Percentiles rank a stretch among this genome's conserved stretches.
These are phyloP conservation scores for Polymixis lichenea DNA, from an alignment of 2,888 invertebrate genomes.

Conservation along the genomic window DNA sequence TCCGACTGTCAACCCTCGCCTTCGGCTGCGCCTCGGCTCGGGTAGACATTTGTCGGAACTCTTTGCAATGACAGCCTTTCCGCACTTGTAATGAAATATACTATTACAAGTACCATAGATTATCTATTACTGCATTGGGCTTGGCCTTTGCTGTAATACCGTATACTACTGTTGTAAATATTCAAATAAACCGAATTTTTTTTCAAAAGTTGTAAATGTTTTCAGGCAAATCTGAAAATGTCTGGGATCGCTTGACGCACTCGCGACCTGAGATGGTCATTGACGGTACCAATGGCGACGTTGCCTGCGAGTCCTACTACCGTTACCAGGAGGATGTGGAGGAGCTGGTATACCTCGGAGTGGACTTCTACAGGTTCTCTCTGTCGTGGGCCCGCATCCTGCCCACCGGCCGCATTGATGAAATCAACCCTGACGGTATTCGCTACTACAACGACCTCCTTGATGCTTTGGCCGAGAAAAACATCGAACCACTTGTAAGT, in stretches of 20 bases:
- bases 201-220: neutral
- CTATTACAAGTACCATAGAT: neutral
- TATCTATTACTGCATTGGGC: neutral
- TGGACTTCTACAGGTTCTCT: conserved; percentile 90
- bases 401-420: conserved; percentile 90
- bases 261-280: conserved; percentile 90
- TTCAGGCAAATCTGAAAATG: conserved; percentile 92
- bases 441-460: conserved; percentile 92
- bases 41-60: no score
- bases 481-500: conserved; percentile 91
- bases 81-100: no score
- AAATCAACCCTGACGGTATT: conserved; percentile 91
- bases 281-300: conserved; percentile 91
- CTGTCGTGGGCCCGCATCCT: conserved; percentile 92
- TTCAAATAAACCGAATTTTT: neutral
- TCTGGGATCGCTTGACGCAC: conserved; percentile 91
- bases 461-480: conserved; percentile 90
- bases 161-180: neutral
- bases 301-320: conserved; percentile 93
- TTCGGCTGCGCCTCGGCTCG: no score
- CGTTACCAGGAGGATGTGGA: conserved; percentile 91
- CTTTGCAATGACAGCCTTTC: no score
- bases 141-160: neutral
- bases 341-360: conserved; percentile 87
- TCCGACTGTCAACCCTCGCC: no score